Evolutionary conservation across 2,797 vertebrate species (phyloP), one percentile per base, ranked within the genome.

Genomic region (Leptodactylus fallax): DNA sequence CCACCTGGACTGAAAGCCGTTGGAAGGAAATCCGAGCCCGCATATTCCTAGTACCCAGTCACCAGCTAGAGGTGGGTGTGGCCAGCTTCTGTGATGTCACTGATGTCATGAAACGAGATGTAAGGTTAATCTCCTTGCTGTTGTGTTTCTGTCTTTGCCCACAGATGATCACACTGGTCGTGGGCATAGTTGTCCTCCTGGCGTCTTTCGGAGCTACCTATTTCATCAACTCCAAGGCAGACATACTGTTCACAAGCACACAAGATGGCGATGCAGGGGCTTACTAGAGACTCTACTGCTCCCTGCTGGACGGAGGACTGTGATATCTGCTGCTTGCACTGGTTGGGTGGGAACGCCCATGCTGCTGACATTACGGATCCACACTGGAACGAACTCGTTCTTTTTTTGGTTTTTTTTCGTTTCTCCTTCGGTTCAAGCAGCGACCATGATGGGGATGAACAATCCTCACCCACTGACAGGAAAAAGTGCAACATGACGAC

Each of bases 1-100:
- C 98, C 0, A 99, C 98, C 0, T 99, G 98, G 98, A 97, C 98
- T 0, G 98, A 99, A 94, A 98, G 97, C 77, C 94, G 97, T 81
- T 99, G 98, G 98, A 98, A 98, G 91, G 92, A 90, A 36, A 97
- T 98, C 91, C 93, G 92, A 0, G 98, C 96, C 1, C 95, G 98
- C 5, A 96, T 99, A 85, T 99, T 99, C 87, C 95, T 99, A 6
- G 94, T 99, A 23, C 96, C 98, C 90, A 98, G 97, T 94, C 95
- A 93, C 55, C 94, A 98, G 45, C 93, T 99, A 10, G 96, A 99
- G 97, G 98, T 98, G 92, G 94, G 92, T 49, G 53, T 25, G 53
- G 1, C 45, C 72, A n/a, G 16, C n/a, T 2, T 6, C 23, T 16
- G 6, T 69, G 25, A 36, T 69, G 69, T 71, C 25, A 36, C 67